Conservation (phyloP, 2,888 invertebrate species). For the Spodoptera exigua region DNA sequence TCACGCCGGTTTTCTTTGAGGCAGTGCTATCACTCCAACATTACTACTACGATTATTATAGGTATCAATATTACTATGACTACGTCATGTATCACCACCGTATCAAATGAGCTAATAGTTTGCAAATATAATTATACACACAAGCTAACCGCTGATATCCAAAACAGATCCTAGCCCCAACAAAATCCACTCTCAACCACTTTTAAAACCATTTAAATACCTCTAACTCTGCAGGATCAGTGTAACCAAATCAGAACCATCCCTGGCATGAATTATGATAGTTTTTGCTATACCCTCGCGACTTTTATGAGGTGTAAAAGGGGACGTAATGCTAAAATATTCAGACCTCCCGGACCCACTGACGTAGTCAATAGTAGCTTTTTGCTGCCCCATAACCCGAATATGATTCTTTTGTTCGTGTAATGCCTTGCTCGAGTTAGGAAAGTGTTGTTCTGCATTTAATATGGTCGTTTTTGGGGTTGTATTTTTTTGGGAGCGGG, state of each 20-base stretch:
- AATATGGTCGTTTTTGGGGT: conserved; percentile 11
- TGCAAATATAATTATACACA: too few species aligned
- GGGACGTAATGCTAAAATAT: conserved; percentile 59
- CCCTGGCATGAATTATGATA: conserved; percentile 74
- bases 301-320: conserved; percentile 72
- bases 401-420: conserved; percentile 57
- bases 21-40: too few species aligned
- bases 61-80: too few species aligned
- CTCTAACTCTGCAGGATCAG: conserved; percentile 40
- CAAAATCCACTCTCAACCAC: too few species aligned
- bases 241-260: conserved; percentile 68
- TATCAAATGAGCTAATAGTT: too few species aligned
- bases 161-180: too few species aligned
- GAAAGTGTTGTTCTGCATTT: conserved; percentile 40
- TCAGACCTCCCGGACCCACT: conserved; percentile 55
- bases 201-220: conserved; percentile 17
- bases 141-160: too few species aligned
- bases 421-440: conserved; percentile 46
- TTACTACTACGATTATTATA: too few species aligned
- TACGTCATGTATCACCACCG: too few species aligned
- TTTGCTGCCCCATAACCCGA: conserved; percentile 47
- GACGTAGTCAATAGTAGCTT: conserved; percentile 57
- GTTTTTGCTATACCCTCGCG: conserved; percentile 70
- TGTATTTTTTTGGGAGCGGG: conserved; percentile 1
- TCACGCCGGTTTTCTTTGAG: too few species aligned